A percentile compares a stretch with the other conserved stretches of the same genome.
phyloP scores from a whole-genome alignment of 2,113 vertebrate species.

The Pteronura brasiliensis region DNA sequence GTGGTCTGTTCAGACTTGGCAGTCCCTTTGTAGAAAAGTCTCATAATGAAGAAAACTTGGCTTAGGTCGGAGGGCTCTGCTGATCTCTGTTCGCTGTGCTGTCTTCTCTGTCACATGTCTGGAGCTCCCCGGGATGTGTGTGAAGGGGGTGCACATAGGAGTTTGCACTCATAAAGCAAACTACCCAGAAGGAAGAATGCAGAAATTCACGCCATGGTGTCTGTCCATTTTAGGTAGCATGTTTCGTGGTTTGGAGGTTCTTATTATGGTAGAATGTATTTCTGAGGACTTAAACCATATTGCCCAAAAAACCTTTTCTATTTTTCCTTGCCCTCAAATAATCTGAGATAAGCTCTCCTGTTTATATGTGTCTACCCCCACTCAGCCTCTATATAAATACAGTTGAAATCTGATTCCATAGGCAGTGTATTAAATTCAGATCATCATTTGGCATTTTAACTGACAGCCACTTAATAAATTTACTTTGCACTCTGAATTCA shows the following conservation, averaged over 20 bases:
- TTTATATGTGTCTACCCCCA: neutral
- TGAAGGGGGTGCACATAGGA: fast-evolving
- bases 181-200: neutral
- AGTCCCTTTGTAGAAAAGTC: neutral
- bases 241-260: conserved; percentile 54
- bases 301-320: conserved; percentile 12
- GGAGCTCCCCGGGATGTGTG: neutral
- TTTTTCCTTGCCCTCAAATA: neutral
- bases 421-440: neutral
- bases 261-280: conserved; percentile 33
- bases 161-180: neutral
- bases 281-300: conserved; percentile 70
- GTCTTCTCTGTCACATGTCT: too few relatives aligned
- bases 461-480: neutral
- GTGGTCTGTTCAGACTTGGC: neutral
- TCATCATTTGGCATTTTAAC: neutral
- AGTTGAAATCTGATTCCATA: neutral
- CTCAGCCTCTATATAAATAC: neutral
- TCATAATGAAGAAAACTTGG: neutral
- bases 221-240: neutral
- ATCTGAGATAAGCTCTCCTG: neutral
- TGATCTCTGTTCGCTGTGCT: fast-evolving
- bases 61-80: neutral
- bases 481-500: neutral
- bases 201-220: neutral